phyloP scores from a whole-genome alignment of 2,888 invertebrate species.

The Elaeidobius kamerunicus region DNA sequence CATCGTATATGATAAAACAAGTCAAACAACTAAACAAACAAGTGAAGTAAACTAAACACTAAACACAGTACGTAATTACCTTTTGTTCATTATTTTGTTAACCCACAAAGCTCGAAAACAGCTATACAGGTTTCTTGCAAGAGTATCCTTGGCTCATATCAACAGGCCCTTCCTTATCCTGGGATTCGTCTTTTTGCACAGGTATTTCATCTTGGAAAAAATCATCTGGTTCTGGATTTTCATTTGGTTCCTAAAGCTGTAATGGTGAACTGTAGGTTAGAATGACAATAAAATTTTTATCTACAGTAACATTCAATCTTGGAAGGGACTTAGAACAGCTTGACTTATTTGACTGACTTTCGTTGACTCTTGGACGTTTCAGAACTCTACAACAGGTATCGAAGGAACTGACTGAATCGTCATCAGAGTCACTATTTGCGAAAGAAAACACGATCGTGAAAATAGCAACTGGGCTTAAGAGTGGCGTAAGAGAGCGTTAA shows the following conservation, averaged over 20 bases:
- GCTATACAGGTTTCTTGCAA: constrained; percentile 5
- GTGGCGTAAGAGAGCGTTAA: no score
- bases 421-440: not conserved
- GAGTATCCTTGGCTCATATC: constrained; percentile 1
- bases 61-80: no score
- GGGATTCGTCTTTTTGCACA: not conserved
- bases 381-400: constrained; percentile 1
- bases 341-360: not conserved
- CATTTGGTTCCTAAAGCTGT: not conserved
- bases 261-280: not conserved
- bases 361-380: not conserved
- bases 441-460: not conserved
- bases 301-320: not conserved
- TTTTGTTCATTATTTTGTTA: constrained; percentile 25
- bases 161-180: not conserved
- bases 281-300: constrained; percentile 1
- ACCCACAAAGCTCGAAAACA: constrained; percentile 19
- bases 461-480: not conserved
- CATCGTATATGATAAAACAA: no score
- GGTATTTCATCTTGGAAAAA: constrained; percentile 3
- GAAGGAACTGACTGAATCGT: constrained; percentile 1
- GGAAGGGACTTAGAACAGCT: constrained; percentile 10
- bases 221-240: not conserved
- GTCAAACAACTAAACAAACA: no score
- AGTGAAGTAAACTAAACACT: no score